Base-by-base conservation (phyloP, 2,888 invertebrate genomes). In the Cataglyphis cursor region DNA sequence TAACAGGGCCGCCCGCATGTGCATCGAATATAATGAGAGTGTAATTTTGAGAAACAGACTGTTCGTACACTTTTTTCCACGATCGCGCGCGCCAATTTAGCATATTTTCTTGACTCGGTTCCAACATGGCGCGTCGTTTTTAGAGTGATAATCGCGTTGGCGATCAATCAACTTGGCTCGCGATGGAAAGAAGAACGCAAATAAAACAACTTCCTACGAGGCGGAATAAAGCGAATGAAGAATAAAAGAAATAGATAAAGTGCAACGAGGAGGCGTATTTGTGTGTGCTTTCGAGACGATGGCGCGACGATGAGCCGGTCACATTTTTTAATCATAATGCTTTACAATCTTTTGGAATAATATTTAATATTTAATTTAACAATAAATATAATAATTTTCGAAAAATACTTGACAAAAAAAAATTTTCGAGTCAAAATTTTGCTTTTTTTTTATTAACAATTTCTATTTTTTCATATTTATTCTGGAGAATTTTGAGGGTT, bases 31-130 rank as follows among this genome's bases (percentile, higher is more conserved):
- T 80, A 80, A 70, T 59, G 78, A 70, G 78, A 59, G 70, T 31
- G 78, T 78, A 57, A 21, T 57, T 59, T 44, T 21, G 44, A 28
- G 44, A 78, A 78, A 78, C 70, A 57, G 68, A 66, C 38, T 57
- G 57, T 31, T 41, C 24, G 18, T 21, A 48, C 38, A 48, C 28
- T 70, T 80, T 78, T 70, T 70, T 61, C 21, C 59, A 18, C 78
- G 31, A 80, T 59, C 59, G 70, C 59, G 48, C 59, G 35, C 31
- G 44, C 59, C 78, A 80, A 80, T 80, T 80, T 80, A 80, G 70
- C 78, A 80, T 80, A 80, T 80, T 80, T 80, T 80, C 78, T 80
- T 80, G 78, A 80, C 70, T 70, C 78, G 70, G 59, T 80, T 70
- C 78, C 78, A 80, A 59, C 41, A 44, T 44, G 68, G 78, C 70